phyloP scores from a whole-genome alignment of 2,113 vertebrate genomes.

The Capreolus pygargus region DNA sequence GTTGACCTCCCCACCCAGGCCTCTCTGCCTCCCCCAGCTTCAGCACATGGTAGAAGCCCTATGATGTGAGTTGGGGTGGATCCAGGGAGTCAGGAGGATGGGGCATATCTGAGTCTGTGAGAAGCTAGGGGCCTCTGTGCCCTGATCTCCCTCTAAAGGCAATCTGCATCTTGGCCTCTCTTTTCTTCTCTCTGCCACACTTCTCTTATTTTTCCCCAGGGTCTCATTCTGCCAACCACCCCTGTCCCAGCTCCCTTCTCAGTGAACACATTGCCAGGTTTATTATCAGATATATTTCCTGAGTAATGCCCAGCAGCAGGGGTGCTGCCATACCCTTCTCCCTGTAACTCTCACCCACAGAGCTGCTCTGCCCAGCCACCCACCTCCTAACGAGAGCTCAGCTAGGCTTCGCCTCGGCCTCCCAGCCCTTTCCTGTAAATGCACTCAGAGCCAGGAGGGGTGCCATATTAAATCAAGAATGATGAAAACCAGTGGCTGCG shows the following conservation, averaged over 20 bases:
- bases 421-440: constrained; percentile 60
- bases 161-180: not conserved
- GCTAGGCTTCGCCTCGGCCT: not conserved
- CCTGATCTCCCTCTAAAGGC: not conserved
- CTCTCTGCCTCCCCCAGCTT: not conserved
- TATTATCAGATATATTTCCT: not conserved
- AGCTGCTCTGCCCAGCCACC: not conserved
- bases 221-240: not conserved
- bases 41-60: not conserved
- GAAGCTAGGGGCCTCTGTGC: not conserved
- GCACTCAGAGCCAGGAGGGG: constrained; percentile 62
- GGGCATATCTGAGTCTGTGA: not conserved
- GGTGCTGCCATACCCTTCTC: constrained; percentile 4
- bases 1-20: not conserved
- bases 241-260: not conserved
- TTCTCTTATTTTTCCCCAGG: not conserved
- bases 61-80: not conserved
- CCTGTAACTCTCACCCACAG: not conserved
- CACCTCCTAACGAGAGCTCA: not conserved
- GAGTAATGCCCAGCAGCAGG: not conserved
- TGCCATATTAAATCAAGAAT: constrained; percentile 62
- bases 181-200: not conserved
- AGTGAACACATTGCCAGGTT: not conserved
- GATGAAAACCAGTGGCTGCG: constrained; percentile 49
- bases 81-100: not conserved